Evolutionary conservation across 2,113 vertebrate genomes (phyloP).

Genomic region (Paraplagusia blochii): DNA sequence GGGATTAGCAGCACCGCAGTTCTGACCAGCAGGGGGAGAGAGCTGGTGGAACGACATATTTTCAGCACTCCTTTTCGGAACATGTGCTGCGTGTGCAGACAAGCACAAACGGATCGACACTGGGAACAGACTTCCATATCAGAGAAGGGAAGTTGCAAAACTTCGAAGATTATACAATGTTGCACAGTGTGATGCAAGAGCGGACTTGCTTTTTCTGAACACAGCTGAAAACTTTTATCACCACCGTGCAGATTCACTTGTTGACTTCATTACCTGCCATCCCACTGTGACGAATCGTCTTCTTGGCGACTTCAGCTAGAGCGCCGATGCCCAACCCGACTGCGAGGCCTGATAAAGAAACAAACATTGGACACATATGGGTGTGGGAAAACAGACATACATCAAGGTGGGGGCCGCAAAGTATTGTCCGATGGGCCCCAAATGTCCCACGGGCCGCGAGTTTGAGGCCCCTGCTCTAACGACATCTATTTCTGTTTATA

Average conservation of each 20-base stretch:
- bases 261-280: slow-evolving; percentile 71
- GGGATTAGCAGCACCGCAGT: slow-evolving; percentile 17
- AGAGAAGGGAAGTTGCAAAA: neutral
- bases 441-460: no score
- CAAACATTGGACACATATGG: slow-evolving; percentile 2
- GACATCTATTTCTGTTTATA: no score
- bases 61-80: neutral
- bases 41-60: neutral
- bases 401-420: no score
- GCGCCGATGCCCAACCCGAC: slow-evolving; percentile 94
- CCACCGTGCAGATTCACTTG: neutral
- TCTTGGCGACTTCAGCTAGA: slow-evolving; percentile 94
- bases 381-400: neutral
- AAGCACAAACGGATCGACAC: slow-evolving; percentile 2
- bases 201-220: neutral
- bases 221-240: neutral
- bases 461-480: no score
- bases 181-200: neutral
- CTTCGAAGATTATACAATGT: neutral
- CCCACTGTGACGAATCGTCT: slow-evolving; percentile 83
- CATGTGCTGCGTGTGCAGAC: slow-evolving; percentile 11
- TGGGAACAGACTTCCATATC: neutral
- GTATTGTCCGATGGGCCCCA: no score
- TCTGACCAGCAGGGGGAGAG: slow-evolving; percentile 10
- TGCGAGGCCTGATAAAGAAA: slow-evolving; percentile 81